Evolutionary conservation across 2,888 invertebrate species (phyloP).

Genomic region (Salticus scenicus): DNA sequence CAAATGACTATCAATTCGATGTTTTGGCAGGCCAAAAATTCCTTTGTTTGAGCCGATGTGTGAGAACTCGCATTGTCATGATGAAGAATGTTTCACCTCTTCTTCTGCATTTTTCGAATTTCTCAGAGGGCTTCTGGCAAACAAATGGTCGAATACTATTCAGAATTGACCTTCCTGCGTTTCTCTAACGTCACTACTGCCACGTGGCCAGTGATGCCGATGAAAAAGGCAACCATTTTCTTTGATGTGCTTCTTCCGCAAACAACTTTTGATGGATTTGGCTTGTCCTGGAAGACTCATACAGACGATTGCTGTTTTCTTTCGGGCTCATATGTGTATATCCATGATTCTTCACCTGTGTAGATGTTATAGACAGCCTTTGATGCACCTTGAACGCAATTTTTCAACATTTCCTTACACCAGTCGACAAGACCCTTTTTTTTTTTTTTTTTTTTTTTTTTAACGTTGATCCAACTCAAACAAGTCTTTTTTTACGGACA

Average conservation of each 20-base stretch:
- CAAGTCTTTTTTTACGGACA: too few species aligned
- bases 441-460: too few species aligned
- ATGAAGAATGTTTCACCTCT: not conserved
- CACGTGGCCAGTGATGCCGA: not conserved
- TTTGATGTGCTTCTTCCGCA: not conserved
- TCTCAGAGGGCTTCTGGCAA: not conserved
- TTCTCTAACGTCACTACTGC: not conserved
- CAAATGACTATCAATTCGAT: too few species aligned
- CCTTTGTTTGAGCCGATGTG: too few species aligned
- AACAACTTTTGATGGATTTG: constrained; percentile 2
- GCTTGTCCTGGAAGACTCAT: not conserved
- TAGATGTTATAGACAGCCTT: not conserved
- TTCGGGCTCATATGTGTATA: not conserved
- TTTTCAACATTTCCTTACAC: too few species aligned
- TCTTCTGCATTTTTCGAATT: not conserved
- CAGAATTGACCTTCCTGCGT: not conserved
- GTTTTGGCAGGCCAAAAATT: too few species aligned
- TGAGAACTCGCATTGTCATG: not conserved
- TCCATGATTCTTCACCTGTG: not conserved
- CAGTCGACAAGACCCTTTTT: too few species aligned
- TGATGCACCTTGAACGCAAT: too few species aligned
- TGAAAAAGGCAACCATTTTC: not conserved
- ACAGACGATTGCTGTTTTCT: not conserved
- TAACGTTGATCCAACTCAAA: too few species aligned
- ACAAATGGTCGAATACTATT: constrained; percentile 1